Percentiles rank a stretch among this genome's conserved stretches.
Conservation (phyloP, 2,797 vertebrate genomes). For the Lepus oiostolus region DNA sequence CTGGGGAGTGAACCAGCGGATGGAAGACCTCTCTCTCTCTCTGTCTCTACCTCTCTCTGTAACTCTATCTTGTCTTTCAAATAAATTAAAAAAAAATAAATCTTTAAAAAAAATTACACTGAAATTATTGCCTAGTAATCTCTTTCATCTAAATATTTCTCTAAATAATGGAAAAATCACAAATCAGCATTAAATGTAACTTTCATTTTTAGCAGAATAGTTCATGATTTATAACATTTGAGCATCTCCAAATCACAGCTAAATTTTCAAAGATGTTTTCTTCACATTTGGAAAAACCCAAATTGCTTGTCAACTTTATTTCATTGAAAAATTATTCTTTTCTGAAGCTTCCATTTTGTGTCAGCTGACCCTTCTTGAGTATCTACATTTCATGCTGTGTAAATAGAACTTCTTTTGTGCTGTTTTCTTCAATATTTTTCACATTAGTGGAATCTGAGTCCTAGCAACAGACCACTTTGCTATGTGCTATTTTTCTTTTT, state of each 20-base stretch:
- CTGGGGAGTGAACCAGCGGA: too few species aligned
- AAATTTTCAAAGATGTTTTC: conserved; percentile 76
- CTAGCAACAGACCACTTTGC: conserved; percentile 82
- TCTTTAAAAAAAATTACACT: too few species aligned
- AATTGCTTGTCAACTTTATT: conserved; percentile 77
- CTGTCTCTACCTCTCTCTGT: too few species aligned
- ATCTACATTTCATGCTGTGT: conserved; percentile 75
- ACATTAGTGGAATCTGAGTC: conserved; percentile 79
- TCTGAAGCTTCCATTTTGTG: conserved; percentile 69
- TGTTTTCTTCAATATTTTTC: conserved; percentile 74
- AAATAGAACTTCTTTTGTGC: conserved; percentile 78
- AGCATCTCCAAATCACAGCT: conserved; percentile 63
- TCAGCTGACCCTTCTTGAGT: conserved; percentile 68
- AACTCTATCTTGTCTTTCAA: too few species aligned
- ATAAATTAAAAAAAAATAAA: too few species aligned
- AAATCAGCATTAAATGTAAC: conserved; percentile 47
- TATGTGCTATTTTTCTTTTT: conserved; percentile 65
- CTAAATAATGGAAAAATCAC: not conserved
- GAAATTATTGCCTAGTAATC: not conserved
- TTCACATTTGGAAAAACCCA: conserved; percentile 31
- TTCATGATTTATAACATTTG: conserved; percentile 40
- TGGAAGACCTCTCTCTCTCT: too few species aligned
- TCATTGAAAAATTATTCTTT: conserved; percentile 68
- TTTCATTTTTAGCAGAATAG: not conserved
- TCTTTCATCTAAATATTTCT: conserved; percentile 28